Evolutionary conservation across 1,140 invertebrate genomes (phyloP), one percentile per base, ranked within the genome.

Genomic region (Drosophila kohkoa): DNA sequence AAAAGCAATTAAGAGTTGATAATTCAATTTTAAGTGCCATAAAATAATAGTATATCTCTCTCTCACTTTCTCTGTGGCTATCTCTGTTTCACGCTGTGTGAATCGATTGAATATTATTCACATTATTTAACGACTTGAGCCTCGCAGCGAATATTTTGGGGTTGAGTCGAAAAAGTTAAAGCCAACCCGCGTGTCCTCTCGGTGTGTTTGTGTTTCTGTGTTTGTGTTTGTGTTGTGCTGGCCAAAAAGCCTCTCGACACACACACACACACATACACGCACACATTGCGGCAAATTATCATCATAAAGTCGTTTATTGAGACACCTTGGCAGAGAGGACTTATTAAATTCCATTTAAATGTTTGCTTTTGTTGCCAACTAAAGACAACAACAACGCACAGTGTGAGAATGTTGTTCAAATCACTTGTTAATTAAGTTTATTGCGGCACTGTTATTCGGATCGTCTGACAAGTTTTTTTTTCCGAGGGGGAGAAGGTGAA

Each of bases 381-480:
- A 58, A 43, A 41, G 28, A 1, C 49, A 41, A 10, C 6, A 43
- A 15, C 13, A 2, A 11, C 7, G 16, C 8, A 7, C 5, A 63
- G 7, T 38, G 48, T 13, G 38, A 32, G 49, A 64, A 63, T 75
- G 60, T 65, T 64, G 73, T 72, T 65, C 73, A 72, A 75, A 75
- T 75, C 73, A 75, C 73, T 75, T 75, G 68, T 75, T 75, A 71
- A 75, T 71, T 75, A 75, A 75, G 68, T 75, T 75, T 75, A 75
- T 75, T 71, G 73, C 60, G 52, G 54, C 72, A 70, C 51, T 51
- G 58, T 70, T 75, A 55, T 62, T 45, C 35, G 58, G 11, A 46
- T 51, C 58, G 63, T 60, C 48, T 71, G 68, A 49, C 51, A 57
- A 69, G 58, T 41, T 70, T 71, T 63, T 71, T 63, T 66, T 66